phyloP scores from a whole-genome alignment of 2,797 vertebrate genomes.

The Halcyon smyrnensis region DNA sequence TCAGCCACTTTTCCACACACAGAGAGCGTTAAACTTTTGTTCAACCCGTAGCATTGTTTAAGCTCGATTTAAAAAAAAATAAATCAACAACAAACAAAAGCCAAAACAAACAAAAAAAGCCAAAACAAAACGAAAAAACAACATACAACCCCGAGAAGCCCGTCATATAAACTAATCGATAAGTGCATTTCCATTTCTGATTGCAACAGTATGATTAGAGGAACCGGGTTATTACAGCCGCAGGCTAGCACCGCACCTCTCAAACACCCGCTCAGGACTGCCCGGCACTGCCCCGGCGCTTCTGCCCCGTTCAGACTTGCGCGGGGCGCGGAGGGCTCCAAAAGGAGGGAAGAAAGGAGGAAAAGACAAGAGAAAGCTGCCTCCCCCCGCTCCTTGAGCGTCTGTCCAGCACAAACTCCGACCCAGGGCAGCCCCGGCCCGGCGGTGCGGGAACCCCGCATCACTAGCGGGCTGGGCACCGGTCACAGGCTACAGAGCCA shows the following conservation, averaged over 20 bases:
- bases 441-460: neutral
- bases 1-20: neutral
- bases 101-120: neutral
- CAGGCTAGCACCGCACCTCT: neutral
- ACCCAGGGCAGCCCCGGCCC: neutral
- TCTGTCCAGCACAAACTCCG: neutral
- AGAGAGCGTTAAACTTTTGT: neutral
- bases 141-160: neutral
- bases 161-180: rapidly evolving
- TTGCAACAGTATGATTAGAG: rapidly evolving
- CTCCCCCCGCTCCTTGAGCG: too few relatives aligned
- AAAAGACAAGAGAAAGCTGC: too few relatives aligned
- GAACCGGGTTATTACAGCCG: neutral
- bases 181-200: neutral
- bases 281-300: neutral
- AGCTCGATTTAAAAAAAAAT: neutral
- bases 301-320: neutral
- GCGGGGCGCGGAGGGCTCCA: neutral
- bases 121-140: neutral
- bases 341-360: too few relatives aligned
- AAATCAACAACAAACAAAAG: neutral
- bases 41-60: neutral
- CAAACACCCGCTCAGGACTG: neutral
- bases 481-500: neutral
- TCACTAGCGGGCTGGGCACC: neutral